phyloP scores from a whole-genome alignment of 2,888 invertebrate species.

The Pocota personata region DNA sequence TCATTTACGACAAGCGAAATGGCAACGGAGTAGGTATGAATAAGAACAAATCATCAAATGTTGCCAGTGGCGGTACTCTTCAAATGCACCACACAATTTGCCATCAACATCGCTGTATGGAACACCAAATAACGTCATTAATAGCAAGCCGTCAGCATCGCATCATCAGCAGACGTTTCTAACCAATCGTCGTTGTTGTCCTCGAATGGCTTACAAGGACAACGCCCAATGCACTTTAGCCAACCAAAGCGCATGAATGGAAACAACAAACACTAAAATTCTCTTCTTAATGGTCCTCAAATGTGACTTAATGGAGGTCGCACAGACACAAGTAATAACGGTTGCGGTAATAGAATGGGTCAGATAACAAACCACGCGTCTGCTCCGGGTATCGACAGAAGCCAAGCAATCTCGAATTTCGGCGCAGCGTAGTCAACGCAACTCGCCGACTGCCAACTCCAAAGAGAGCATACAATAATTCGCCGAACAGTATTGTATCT shows the following conservation, averaged over 20 bases:
- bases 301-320: slow-evolving; percentile 53
- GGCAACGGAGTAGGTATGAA: slow-evolving; percentile 70
- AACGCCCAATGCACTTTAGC: slow-evolving; percentile 56
- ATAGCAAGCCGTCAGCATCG: slow-evolving; percentile 78
- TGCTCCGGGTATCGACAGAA: slow-evolving; percentile 77
- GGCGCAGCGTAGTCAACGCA: slow-evolving; percentile 82
- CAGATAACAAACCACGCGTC: slow-evolving; percentile 71
- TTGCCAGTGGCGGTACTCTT: slow-evolving; percentile 53
- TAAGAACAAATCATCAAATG: slow-evolving; percentile 67
- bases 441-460: slow-evolving; percentile 82
- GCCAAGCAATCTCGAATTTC: slow-evolving; percentile 79
- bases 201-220: slow-evolving; percentile 58
- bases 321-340: slow-evolving; percentile 60
- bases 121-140: slow-evolving; percentile 50
- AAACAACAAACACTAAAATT: slow-evolving; percentile 51
- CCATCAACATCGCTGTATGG: slow-evolving; percentile 58
- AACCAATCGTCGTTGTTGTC: slow-evolving; percentile 53
- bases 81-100: slow-evolving; percentile 58
- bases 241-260: slow-evolving; percentile 59
- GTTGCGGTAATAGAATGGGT: slow-evolving; percentile 55
- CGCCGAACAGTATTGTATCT: slow-evolving; percentile 81
- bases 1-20: slow-evolving; percentile 64
- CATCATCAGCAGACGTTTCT: slow-evolving; percentile 50
- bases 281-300: slow-evolving; percentile 56
- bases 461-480: slow-evolving; percentile 82